phyloP scores from a whole-genome alignment of 2,113 vertebrate species.

The Dissostichus mawsoni region DNA sequence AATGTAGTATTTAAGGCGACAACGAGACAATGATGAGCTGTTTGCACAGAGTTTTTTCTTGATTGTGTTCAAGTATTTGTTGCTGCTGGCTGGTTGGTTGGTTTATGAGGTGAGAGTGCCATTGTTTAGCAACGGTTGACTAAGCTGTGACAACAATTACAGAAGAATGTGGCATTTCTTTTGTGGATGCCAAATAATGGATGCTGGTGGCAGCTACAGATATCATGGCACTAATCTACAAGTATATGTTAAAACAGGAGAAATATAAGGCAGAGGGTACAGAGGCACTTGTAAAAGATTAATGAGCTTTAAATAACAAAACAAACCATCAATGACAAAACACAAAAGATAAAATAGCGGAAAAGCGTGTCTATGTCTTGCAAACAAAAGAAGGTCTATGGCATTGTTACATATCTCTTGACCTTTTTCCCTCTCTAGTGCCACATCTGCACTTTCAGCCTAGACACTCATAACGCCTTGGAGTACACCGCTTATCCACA shows the following conservation, averaged over 20 bases:
- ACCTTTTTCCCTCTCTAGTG: constrained; percentile 45
- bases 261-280: not conserved
- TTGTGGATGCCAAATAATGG: constrained; percentile 23
- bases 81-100: constrained; percentile 26
- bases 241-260: not conserved
- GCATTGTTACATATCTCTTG: constrained; percentile 18
- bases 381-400: not conserved
- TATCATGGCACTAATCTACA: not conserved
- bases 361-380: not conserved
- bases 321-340: constrained; percentile 10
- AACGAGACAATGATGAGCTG: constrained; percentile 32
- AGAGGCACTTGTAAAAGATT: constrained; percentile 16
- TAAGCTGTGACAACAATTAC: constrained; percentile 23
- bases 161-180: constrained; percentile 29
- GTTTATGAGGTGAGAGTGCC: constrained; percentile 18
- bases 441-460: constrained; percentile 53
- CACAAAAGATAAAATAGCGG: not conserved
- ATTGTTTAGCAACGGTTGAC: constrained; percentile 32
- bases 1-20: constrained; percentile 15
- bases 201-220: not conserved
- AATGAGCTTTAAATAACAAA: constrained; percentile 27
- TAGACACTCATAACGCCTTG: constrained; percentile 40
- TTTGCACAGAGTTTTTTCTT: constrained; percentile 13
- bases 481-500: constrained; percentile 39
- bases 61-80: constrained; percentile 18